Conservation (phyloP, 2,888 invertebrate genomes). For the Ditula angustiorana region DNA sequence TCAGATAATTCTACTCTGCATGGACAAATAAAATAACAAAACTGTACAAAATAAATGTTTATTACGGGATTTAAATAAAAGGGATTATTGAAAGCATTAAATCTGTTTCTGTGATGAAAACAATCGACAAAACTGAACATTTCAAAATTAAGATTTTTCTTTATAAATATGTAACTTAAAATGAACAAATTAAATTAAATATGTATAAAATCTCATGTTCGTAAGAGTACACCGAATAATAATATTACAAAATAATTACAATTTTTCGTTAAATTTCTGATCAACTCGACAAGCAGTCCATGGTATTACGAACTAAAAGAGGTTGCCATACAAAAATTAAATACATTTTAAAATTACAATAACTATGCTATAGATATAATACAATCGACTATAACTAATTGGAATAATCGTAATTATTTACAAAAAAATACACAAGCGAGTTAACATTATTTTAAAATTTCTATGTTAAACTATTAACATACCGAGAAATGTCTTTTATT, state of each 20-base stretch:
- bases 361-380: slow-evolving; percentile 75
- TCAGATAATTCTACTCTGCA: background rate
- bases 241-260: slow-evolving; percentile 33
- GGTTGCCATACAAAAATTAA: slow-evolving; percentile 63
- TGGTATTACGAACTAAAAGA: slow-evolving; percentile 45
- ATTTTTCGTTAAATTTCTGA: slow-evolving; percentile 16
- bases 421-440: slow-evolving; percentile 72
- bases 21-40: slow-evolving; percentile 54
- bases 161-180: slow-evolving; percentile 13
- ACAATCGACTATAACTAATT: slow-evolving; percentile 79
- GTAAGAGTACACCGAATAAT: slow-evolving; percentile 27
- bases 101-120: slow-evolving; percentile 45
- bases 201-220: slow-evolving; percentile 30
- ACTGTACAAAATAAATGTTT: slow-evolving; percentile 75
- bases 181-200: slow-evolving; percentile 7
- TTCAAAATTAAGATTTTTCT: slow-evolving; percentile 43
- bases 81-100: slow-evolving; percentile 64
- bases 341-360: slow-evolving; percentile 65
- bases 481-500: slow-evolving; percentile 46
- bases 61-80: slow-evolving; percentile 73
- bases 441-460: slow-evolving; percentile 41
- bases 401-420: slow-evolving; percentile 80
- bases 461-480: slow-evolving; percentile 40
- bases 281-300: slow-evolving; percentile 41
- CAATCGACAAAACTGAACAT: slow-evolving; percentile 15